These are phyloP conservation scores for Agelas oroides DNA, from an alignment of 37 sponge, comb jelly and placozoan species.

Conservation along the genomic window DNA sequence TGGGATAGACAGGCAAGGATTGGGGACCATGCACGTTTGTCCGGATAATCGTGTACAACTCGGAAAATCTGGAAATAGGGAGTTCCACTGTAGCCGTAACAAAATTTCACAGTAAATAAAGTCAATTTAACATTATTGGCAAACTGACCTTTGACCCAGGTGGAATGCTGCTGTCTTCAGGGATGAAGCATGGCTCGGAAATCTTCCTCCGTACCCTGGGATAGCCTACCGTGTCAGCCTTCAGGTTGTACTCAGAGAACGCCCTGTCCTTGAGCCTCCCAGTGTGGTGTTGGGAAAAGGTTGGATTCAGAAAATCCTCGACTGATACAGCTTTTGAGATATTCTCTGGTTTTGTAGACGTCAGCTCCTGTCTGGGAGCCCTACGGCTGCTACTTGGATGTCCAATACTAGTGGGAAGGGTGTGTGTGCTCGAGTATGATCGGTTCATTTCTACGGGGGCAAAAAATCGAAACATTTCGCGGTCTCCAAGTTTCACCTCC, in stretches of 20 bases:
- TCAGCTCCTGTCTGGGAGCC: neutral
- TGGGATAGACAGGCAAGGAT: too few relatives aligned
- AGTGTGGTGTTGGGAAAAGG: neutral
- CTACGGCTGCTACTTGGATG: slow-evolving; percentile 1
- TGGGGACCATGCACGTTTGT: too few relatives aligned
- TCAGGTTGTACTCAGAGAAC: slow-evolving; percentile 37
- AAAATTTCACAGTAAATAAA: too few relatives aligned
- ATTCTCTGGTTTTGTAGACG: neutral
- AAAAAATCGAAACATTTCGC: slow-evolving; percentile 57
- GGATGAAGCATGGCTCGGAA: neutral
- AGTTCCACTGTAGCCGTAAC: too few relatives aligned
- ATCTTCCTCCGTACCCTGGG: neutral
- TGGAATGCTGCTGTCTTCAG: neutral
- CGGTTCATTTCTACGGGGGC: slow-evolving; percentile 29
- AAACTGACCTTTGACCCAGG: slow-evolving; percentile 6
- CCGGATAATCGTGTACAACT: too few relatives aligned
- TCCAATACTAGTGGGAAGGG: slow-evolving; percentile 3
- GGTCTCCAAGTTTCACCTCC: slow-evolving; percentile 53
- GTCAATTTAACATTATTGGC: too few relatives aligned
- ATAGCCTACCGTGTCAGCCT: neutral
- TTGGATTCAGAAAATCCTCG: slow-evolving; percentile 30
- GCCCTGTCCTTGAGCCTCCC: slow-evolving; percentile 24
- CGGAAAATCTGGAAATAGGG: too few relatives aligned
- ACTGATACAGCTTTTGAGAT: slow-evolving; percentile 40
- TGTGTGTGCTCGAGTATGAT: neutral